Evolutionary conservation across 1,140 invertebrate genomes (phyloP), one percentile per base, ranked within the genome.

Genomic region (Laodelphax striatellus): DNA sequence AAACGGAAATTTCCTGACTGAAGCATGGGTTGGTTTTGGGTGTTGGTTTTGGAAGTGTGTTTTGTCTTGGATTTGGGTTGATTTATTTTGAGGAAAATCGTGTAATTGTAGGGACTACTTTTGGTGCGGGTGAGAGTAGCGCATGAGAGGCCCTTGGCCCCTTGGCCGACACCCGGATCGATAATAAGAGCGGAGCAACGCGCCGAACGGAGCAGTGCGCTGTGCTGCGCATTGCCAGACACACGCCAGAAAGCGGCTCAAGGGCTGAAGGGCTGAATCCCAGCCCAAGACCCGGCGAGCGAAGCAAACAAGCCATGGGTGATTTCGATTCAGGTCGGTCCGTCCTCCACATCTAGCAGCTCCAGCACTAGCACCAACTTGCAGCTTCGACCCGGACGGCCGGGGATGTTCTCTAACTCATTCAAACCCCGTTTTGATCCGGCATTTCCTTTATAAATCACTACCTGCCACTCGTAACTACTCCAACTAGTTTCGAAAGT

Each of bases 11-110:
- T 38, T 13, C 8, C 34, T 38, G 34, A 38, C 34, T 11, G 34
- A 55, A 24, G 28, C 34, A 62, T 64, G 65, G 64, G 63, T 64
- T 63, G 64, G 52, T 67, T 58, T 64, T 62, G 61, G 61, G 62
- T 63, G 55, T 57, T 31, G 19, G 52, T 58, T 61, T 50, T 61
- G 63, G 58, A 19, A 31, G 55, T 6, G 19, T 44, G 46, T 42
- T 28, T 28, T 28, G 6, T 28, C 6, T 6, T 4, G 24, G 24
- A 4, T 28, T 28, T 28, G 24, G 0, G 54, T n/a, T 44, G 34
- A 17, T 52, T 52, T 22, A 17, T 57, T 57, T 53, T 55, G 54
- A 57, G 46, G 28, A 19, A 42, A 55, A 22, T 43, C 13, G 17
- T 16, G n/a, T 16, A 14, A 16, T 24, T 56, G 10, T 13, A 5